Conservation (phyloP, 1,140 invertebrate genomes). For the Acromyrmex heyeri region DNA sequence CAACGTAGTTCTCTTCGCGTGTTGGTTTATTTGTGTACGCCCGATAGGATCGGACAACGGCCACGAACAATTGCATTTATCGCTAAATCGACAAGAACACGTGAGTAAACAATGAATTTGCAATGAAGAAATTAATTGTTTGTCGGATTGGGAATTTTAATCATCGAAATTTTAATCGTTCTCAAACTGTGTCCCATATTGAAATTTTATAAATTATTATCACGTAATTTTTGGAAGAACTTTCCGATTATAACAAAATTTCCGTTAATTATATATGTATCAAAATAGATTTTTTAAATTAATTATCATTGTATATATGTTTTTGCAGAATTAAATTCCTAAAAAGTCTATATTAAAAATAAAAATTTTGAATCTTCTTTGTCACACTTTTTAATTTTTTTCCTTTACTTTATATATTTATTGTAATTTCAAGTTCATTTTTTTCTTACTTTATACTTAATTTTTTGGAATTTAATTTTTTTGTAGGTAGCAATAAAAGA, state of each 20-base stretch:
- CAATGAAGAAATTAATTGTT: background rate
- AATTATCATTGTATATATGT: background rate
- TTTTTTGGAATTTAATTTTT: background rate
- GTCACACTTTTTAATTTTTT: background rate
- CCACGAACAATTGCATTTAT: conserved; percentile 19
- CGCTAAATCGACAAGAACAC: conserved; percentile 12
- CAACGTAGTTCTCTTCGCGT: conserved; percentile 31
- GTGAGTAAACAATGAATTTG: background rate
- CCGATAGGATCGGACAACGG: background rate
- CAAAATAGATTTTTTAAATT: background rate
- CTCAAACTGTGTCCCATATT: background rate
- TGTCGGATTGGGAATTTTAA: background rate
- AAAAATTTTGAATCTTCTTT: background rate
- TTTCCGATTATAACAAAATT: background rate
- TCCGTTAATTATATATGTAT: background rate
- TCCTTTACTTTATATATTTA: background rate
- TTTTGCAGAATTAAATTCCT: background rate
- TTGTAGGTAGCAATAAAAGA: background rate
- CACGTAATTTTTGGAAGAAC: background rate
- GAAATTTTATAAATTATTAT: background rate
- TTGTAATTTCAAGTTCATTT: background rate
- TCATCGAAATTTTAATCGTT: background rate
- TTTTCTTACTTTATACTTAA: background rate
- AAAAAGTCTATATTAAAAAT: background rate
- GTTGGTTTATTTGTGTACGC: conserved; percentile 24